phyloP scores from a whole-genome alignment of 2,113 vertebrate genomes.

The Ceratotherium simum region DNA sequence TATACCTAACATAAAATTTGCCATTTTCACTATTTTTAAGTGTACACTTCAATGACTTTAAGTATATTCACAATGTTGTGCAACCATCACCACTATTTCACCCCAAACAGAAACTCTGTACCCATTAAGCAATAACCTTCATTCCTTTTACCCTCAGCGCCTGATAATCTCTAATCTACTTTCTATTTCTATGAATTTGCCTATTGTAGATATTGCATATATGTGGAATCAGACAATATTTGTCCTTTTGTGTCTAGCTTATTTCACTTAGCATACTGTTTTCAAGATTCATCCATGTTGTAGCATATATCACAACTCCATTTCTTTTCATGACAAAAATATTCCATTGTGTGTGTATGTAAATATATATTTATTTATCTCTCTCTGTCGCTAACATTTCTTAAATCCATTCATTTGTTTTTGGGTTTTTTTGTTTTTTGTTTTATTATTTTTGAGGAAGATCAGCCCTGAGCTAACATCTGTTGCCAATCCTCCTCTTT shows the following conservation, averaged over 20 bases:
- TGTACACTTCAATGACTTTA: neutral
- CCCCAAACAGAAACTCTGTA: neutral
- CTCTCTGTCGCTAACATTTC: neutral
- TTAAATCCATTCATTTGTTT: neutral
- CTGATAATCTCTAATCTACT: neutral
- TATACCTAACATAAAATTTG: no score
- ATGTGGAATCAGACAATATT: neutral
- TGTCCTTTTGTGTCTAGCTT: neutral
- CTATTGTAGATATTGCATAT: no score
- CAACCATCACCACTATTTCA: neutral
- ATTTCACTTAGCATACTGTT: neutral
- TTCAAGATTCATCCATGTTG: no score
- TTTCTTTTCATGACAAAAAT: neutral
- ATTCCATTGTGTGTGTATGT: neutral
- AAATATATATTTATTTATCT: no score
- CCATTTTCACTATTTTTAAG: neutral
- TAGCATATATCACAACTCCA: neutral
- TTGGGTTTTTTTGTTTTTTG: no score
- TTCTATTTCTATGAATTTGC: neutral
- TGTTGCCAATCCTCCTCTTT: no score
- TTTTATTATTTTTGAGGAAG: no score
- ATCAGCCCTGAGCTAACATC: no score
- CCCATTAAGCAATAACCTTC: no score
- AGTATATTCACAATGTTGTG: neutral
- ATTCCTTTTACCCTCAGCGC: neutral